A percentile compares a stretch with the other conserved stretches of the same genome.
Evolutionary conservation across 1,140 invertebrate genomes (phyloP).

Genomic region (Lordiphosa mommai): DNA sequence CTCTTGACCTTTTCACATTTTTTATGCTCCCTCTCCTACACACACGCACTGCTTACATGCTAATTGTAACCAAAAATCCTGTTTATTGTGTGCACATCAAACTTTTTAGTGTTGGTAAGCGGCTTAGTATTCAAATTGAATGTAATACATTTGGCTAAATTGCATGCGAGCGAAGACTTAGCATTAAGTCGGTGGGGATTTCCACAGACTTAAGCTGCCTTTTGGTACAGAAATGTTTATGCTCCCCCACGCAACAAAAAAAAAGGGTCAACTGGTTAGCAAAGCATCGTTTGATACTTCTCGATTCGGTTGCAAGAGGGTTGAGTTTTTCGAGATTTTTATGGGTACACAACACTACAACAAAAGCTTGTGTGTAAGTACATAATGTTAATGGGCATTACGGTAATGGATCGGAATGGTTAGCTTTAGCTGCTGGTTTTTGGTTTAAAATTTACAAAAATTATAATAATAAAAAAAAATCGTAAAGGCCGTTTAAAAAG

Average conservation of each 20-base stretch:
- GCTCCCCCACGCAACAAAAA: slow-evolving; percentile 1
- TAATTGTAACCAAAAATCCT: slow-evolving; percentile 76
- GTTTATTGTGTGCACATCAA: slow-evolving; percentile 78
- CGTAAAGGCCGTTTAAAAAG: no score
- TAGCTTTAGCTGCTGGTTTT: background rate
- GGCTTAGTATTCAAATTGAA: slow-evolving; percentile 78
- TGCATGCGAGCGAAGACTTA: slow-evolving; percentile 69
- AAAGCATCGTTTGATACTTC: slow-evolving; percentile 28
- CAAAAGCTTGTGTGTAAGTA: slow-evolving; percentile 30
- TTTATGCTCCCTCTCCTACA: slow-evolving; percentile 7
- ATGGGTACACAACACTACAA: slow-evolving; percentile 8
- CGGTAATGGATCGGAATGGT: slow-evolving; percentile 17
- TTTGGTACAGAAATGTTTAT: slow-evolving; percentile 12
- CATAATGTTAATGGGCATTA: slow-evolving; percentile 43
- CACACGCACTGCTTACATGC: slow-evolving; percentile 51
- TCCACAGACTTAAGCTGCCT: slow-evolving; percentile 61
- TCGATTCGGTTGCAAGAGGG: slow-evolving; percentile 5
- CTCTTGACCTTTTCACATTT: slow-evolving; percentile 18
- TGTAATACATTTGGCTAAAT: slow-evolving; percentile 76
- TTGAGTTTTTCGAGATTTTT: slow-evolving; percentile 25
- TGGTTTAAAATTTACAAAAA: no score
- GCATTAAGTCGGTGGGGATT: slow-evolving; percentile 56
- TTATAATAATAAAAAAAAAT: no score
- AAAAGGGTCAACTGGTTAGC: slow-evolving; percentile 40
- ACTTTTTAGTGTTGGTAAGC: slow-evolving; percentile 76